Base-by-base conservation (phyloP, 2,888 invertebrate species). In the Zonitis immaculata region DNA sequence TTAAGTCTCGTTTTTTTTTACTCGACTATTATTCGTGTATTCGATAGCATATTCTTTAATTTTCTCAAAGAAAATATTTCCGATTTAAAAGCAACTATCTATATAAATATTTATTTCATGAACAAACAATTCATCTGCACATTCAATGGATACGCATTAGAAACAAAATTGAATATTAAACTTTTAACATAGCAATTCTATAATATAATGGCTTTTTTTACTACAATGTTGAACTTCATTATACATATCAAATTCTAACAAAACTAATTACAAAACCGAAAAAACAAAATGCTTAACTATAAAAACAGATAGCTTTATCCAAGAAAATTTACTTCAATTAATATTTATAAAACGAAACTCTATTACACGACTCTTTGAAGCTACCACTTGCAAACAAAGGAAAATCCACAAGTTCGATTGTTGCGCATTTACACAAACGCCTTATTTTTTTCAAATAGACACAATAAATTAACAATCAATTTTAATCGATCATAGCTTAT, bases 101-200 rank as follows among this genome's bases (percentile, higher is more conserved):
- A 51, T 54, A 50, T 50, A 54, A 54, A 54, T 54, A 50, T 54
- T 54, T 54, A 54, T 51, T 54, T 51, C 51, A 42, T 47, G 47
- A 51, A 48, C 47, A 54, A 50, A 54, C 54, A 48, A 44, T 51
- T 54, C 42, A 48, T 44, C 39, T 30, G 47, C 43, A 44, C 51
- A 54, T 47, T 47, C 39, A 50, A 51, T 26, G 27, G 26, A 45
- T 45, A n/a, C 51, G 48, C 35, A 50, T 53, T 48, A 53, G 50
- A 46, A 54, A 54, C 46, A 46, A 54, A 54, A 54, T 54, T 49
- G 49, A 49, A 54, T 54, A 54, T 54, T 54, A 46, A 53, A 49
- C 42, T 52, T 52, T 52, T 52, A 53, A 53, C 49, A 49, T 45
- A 53, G 49, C 42, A 53, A 45, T 45, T 53, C 47, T 53, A 39